phyloP scores from a whole-genome alignment of 2,888 invertebrate genomes.

The Melangyna quadrimaculata region DNA sequence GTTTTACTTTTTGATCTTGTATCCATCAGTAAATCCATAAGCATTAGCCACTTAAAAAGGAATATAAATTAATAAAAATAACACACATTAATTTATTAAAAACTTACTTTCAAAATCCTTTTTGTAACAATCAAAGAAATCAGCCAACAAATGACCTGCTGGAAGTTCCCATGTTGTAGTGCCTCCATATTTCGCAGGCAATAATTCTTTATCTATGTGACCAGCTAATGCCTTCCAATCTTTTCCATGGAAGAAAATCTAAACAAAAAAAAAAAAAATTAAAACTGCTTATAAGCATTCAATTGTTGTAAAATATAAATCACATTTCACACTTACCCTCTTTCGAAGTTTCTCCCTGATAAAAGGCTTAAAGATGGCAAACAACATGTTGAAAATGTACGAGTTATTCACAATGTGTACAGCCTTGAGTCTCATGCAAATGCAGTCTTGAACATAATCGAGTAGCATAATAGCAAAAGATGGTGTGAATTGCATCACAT shows the following conservation, averaged over 20 bases:
- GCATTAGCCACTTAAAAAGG: conserved; percentile 83
- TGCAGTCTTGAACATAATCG: conserved; percentile 90
- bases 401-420: conserved; percentile 95
- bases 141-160: conserved; percentile 85
- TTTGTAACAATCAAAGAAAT: conserved; percentile 86
- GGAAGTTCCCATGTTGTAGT: conserved; percentile 82
- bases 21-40: conserved; percentile 82
- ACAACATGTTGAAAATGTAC: conserved; percentile 91
- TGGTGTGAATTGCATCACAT: conserved; percentile 90
- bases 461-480: conserved; percentile 87
- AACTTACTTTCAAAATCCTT: conserved; percentile 86
- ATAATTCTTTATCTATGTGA: conserved; percentile 83
- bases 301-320: background rate
- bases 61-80: background rate
- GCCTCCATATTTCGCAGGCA: conserved; percentile 87
- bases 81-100: background rate
- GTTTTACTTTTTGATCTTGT: conserved; percentile 76
- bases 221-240: conserved; percentile 84
- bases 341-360: conserved; percentile 90
- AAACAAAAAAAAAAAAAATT: conserved; percentile 59
- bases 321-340: conserved; percentile 83
- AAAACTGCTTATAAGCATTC: background rate
- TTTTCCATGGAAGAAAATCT: conserved; percentile 88
- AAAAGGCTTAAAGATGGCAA: conserved; percentile 93
- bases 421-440: conserved; percentile 91